phyloP scores from a whole-genome alignment of 2,797 vertebrate species.

The Pipistrellus pipistrellus region DNA sequence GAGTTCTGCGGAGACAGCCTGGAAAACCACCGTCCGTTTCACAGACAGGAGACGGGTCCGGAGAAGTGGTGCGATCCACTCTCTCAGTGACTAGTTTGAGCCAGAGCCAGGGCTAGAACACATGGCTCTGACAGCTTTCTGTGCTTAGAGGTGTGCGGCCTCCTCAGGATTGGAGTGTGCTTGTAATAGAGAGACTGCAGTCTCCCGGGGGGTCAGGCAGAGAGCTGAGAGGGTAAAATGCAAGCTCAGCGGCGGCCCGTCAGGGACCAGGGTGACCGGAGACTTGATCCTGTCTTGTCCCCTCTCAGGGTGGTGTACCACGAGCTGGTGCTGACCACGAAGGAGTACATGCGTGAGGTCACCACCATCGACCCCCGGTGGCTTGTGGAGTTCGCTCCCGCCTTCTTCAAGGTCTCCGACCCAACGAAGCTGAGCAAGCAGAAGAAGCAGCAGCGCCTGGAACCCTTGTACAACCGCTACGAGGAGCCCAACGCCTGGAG shows the following conservation, averaged over 20 bases:
- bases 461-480: constrained; percentile 98
- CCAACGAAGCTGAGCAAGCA: constrained; percentile 99
- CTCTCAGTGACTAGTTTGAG: not conserved
- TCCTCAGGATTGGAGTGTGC: not conserved
- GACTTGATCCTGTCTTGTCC: not conserved
- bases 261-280: not conserved
- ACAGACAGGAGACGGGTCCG: not conserved
- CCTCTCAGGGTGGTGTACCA: constrained; percentile 97
- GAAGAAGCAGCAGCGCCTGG: constrained; percentile 98
- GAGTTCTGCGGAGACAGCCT: not conserved
- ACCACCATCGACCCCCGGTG: constrained; percentile 99
- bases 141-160: not conserved
- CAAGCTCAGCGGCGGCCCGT: not conserved
- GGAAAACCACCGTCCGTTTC: not conserved
- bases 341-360: constrained; percentile 99
- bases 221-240: not conserved
- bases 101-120: not conserved
- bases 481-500: constrained; percentile 99
- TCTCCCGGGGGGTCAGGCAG: not conserved
- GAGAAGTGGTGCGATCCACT: not conserved
- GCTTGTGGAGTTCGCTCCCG: constrained; percentile 98
- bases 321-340: constrained; percentile 97
- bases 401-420: constrained; percentile 99
- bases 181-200: not conserved
- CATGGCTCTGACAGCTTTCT: not conserved